These are phyloP conservation scores for Thalassoma bifasciatum DNA, from an alignment of 2,113 vertebrate genomes.

Conservation along the genomic window DNA sequence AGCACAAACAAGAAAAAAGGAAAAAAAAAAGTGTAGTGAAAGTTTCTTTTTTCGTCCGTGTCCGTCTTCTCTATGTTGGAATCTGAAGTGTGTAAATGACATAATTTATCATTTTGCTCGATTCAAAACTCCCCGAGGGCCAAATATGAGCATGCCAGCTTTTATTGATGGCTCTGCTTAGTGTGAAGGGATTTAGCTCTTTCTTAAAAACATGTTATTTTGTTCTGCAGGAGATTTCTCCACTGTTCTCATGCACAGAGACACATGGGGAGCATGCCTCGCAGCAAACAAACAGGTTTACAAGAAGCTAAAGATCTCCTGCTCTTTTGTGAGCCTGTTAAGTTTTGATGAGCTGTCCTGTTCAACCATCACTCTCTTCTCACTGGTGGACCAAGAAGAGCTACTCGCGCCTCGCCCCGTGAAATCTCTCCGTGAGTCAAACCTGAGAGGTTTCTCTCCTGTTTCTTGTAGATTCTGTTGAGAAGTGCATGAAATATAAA, in stretches of 20 bases:
- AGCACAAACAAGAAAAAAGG: not conserved
- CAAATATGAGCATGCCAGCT: not conserved
- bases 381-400: not conserved
- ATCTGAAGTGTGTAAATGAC: not conserved
- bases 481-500: constrained; percentile 20
- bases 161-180: not conserved
- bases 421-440: constrained; percentile 4
- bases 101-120: not conserved
- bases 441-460: constrained; percentile 36
- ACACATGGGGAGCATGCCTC: not conserved
- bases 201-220: not conserved
- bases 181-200: not conserved
- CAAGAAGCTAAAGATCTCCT: constrained; percentile 39
- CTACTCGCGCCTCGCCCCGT: not conserved
- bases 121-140: not conserved
- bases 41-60: not conserved
- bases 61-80: constrained; percentile 6
- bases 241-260: not conserved
- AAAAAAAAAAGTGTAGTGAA: not conserved
- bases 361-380: constrained; percentile 32
- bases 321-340: constrained; percentile 27
- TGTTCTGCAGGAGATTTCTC: not conserved
- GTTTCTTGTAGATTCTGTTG: constrained; percentile 40
- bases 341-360: constrained; percentile 39
- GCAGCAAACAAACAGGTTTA: constrained; percentile 34